phyloP scores from a whole-genome alignment of 30 jellyfish, hydroid and myxozoan species.

The Aurelia aurita complex sp. Pacific region DNA sequence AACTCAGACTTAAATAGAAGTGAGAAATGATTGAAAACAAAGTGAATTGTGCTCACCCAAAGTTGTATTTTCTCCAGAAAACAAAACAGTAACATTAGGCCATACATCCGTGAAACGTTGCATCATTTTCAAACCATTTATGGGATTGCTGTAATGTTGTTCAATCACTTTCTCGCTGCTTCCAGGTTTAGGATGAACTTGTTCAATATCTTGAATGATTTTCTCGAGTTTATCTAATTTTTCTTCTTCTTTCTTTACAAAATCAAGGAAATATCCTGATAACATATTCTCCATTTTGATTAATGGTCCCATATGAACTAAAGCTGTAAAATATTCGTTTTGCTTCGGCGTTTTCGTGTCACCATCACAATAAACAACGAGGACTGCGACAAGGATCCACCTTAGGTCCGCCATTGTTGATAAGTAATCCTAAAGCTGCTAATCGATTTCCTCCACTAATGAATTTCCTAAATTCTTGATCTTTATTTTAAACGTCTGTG shows the following conservation, averaged over 20 bases:
- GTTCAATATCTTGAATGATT: conserved; percentile 37
- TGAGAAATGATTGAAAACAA: not conserved
- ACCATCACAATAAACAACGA: conserved; percentile 22
- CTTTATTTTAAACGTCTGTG: too few species aligned
- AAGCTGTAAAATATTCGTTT: conserved; percentile 68
- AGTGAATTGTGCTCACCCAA: conserved; percentile 6
- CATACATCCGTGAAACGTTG: conserved; percentile 73
- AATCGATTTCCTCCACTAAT: not conserved
- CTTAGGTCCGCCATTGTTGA: too few species aligned
- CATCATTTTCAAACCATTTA: conserved; percentile 50
- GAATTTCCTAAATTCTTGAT: not conserved
- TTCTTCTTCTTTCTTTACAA: conserved; percentile 58
- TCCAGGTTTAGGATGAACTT: conserved; percentile 3
- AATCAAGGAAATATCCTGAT: conserved; percentile 35
- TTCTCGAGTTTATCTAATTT: conserved; percentile 65
- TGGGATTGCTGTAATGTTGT: conserved; percentile 47
- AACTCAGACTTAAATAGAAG: not conserved
- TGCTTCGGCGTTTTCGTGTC: conserved; percentile 5
- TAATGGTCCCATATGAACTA: conserved; percentile 81
- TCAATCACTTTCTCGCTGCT: conserved; percentile 17
- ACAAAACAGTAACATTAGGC: conserved; percentile 48
- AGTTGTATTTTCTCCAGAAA: conserved; percentile 31
- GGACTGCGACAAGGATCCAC: not conserved
- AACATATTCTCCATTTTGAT: conserved; percentile 69
- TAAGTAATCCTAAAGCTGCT: not conserved